These are phyloP conservation scores for Cosmorhoe ocellata DNA, from an alignment of 2,888 invertebrate species.

Conservation along the genomic window DNA sequence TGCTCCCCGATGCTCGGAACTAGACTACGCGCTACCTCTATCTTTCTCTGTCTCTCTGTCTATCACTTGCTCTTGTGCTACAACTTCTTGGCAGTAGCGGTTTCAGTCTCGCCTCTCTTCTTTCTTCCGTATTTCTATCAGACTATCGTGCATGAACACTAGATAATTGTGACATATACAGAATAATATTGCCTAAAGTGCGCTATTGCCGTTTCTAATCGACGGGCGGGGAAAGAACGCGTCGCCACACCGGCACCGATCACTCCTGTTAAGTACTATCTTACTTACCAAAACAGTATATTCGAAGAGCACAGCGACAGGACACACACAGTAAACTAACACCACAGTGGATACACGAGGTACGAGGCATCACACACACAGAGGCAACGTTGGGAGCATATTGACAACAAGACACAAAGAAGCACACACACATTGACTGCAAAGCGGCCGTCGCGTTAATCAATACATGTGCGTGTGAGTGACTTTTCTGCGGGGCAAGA, in stretches of 20 bases:
- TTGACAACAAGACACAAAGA: constrained; percentile 61
- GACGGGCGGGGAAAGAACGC: constrained; percentile 70
- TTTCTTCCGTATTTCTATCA: constrained; percentile 78
- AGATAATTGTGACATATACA: constrained; percentile 80
- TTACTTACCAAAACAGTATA: constrained; percentile 52
- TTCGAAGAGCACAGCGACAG: constrained; percentile 65
- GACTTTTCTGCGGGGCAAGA: constrained; percentile 62
- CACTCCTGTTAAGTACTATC: constrained; percentile 59
- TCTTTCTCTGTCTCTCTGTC: constrained; percentile 77
- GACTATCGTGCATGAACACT: constrained; percentile 81
- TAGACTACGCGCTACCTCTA: constrained; percentile 78
- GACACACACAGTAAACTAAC: constrained; percentile 71
- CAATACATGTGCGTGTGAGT: constrained; percentile 88
- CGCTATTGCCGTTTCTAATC: constrained; percentile 69
- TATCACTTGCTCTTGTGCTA: constrained; percentile 78
- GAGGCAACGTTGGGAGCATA: constrained; percentile 60
- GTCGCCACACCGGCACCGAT: constrained; percentile 60
- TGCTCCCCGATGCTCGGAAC: constrained; percentile 71
- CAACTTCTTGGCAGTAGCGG: constrained; percentile 77
- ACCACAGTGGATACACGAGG: constrained; percentile 76
- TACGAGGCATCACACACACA: constrained; percentile 67
- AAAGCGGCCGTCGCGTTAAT: constrained; percentile 76
- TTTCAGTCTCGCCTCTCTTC: constrained; percentile 76
- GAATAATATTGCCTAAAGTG: constrained; percentile 74
- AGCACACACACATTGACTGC: constrained; percentile 72